Conservation (phyloP, 2,888 invertebrate species). For the Mongoloraphidia duomilia region DNA sequence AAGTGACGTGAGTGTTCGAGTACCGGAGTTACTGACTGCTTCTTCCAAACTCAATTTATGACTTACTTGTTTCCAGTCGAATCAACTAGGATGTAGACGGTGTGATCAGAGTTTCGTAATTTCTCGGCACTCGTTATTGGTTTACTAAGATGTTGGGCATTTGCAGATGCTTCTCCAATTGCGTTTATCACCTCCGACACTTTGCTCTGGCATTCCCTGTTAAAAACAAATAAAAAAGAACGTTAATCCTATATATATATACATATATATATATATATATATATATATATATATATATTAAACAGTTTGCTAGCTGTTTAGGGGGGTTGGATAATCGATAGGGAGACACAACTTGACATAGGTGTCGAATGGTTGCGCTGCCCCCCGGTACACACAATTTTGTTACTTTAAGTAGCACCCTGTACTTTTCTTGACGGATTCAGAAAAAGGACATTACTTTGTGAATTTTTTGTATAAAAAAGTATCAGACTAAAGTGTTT, state of each 20-base stretch:
- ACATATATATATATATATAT: too few species aligned
- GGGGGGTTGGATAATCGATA: too few species aligned
- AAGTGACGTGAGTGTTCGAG: not conserved
- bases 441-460: too few species aligned
- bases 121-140: slow-evolving; percentile 60
- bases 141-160: slow-evolving; percentile 56
- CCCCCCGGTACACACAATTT: too few species aligned
- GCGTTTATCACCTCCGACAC: slow-evolving; percentile 49
- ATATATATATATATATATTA: too few species aligned
- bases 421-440: too few species aligned
- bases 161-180: slow-evolving; percentile 58
- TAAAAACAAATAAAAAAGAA: slow-evolving; percentile 19
- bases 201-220: slow-evolving; percentile 43
- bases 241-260: not conserved
- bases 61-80: slow-evolving; percentile 40
- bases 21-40: not conserved
- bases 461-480: too few species aligned
- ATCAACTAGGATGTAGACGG: slow-evolving; percentile 38
- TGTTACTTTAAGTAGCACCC: too few species aligned
- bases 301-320: too few species aligned
- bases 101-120: slow-evolving; percentile 42
- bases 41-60: not conserved
- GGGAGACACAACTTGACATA: too few species aligned
- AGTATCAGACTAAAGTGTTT: too few species aligned
- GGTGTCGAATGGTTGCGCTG: too few species aligned